Evolutionary conservation across 2,113 vertebrate species (phyloP), one percentile per base, ranked within the genome.

Genomic region (Mormoops blainvillei): DNA sequence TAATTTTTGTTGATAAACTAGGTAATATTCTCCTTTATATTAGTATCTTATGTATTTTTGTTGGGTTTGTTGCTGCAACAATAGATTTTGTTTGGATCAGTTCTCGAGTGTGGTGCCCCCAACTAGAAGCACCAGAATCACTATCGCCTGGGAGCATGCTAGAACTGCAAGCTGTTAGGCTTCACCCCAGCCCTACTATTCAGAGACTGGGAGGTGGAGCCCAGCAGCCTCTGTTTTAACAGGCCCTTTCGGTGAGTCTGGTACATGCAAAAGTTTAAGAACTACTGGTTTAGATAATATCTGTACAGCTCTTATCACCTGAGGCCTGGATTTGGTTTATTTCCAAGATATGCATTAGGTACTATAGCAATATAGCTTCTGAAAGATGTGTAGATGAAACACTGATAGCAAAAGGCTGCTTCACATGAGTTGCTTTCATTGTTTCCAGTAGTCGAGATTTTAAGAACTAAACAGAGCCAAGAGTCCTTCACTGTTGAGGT

Each of bases 281-380:
- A 41, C 82, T 77, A 13, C n/a, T 87, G 63, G 24, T 73, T 93
- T 84, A 97, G 86, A 78, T 97, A 52, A 65, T 87, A 92, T 50
- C 54, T 92, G 24, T 31, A 74, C 67, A 92, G 80, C 97, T 89
- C 54, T 95, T 94, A 58, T n/a, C 20, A 2, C 87, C 13, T 26
- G 50, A 74, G 94, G 81, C 71, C 70, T 97, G 63, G 83, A 38
- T 94, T 97, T 98, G 96, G 81, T 77, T 97, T 92, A 61, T 54
- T 74, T 92, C 96, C 96, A 96, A 80, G 36, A 48, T 94, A 61
- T 77, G 33, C 76, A 61, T 61, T 63, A 77, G 56, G 45, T 87
- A 24, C 80, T 91, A 50, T 43, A 41, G 95, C 97, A 91, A 11
- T 43, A 50, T 43, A 88, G 43, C 81, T 97, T 96, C 58, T 58